phyloP scores from a whole-genome alignment of 2,797 vertebrate species.

The Mus minutoides region DNA sequence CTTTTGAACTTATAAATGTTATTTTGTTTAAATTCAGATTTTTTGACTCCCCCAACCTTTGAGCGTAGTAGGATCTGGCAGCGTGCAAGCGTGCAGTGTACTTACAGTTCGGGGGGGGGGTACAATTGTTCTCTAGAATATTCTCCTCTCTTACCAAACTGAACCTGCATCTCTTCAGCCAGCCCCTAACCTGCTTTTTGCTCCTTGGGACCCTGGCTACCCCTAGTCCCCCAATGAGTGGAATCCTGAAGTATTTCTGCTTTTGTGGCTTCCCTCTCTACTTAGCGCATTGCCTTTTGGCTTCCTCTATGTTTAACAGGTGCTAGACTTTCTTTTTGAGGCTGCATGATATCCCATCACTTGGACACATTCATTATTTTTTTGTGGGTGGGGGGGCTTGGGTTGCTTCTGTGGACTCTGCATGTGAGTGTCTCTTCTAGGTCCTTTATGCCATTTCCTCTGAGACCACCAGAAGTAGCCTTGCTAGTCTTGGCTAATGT shows the following conservation, averaged over 20 bases:
- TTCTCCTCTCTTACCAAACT: not conserved
- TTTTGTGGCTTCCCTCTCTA: not conserved
- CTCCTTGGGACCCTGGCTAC: not conserved
- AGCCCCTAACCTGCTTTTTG: rapidly evolving
- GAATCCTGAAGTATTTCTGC: not conserved
- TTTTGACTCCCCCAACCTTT: not conserved
- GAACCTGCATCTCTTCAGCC: not conserved
- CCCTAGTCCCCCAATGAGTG: too few relatives aligned
- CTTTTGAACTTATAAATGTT: not conserved
- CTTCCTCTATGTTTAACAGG: rapidly evolving
- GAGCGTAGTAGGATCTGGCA: not conserved
- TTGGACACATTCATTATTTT: not conserved
- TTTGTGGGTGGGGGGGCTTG: not conserved
- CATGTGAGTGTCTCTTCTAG: not conserved
- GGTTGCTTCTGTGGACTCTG: not conserved
- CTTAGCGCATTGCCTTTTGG: not conserved
- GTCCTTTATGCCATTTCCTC: not conserved
- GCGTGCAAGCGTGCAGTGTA: rapidly evolving
- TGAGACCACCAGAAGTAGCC: not conserved
- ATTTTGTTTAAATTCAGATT: not conserved
- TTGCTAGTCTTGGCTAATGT: not conserved
- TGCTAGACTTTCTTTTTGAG: not conserved
- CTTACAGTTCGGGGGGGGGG: not conserved
- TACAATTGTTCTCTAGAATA: not conserved
- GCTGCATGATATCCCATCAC: not conserved